Evolutionary conservation across 1,140 invertebrate genomes (phyloP).

Genomic region (Drosophila nigrodunni): DNA sequence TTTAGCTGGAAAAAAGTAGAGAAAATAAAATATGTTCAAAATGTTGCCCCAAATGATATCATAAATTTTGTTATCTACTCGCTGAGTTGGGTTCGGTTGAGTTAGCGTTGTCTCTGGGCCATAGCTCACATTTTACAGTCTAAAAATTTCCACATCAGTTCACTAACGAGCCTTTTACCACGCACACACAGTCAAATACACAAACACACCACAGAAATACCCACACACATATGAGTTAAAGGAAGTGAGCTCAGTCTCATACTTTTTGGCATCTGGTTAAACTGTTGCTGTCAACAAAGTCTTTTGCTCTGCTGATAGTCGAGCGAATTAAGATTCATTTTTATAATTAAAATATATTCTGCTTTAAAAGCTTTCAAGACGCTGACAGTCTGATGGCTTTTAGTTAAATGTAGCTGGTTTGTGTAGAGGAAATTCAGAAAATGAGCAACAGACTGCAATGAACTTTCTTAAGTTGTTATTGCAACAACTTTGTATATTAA

Average conservation of each 20-base stretch:
- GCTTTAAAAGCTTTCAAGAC: background rate
- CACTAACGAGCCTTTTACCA: slow-evolving; percentile 61
- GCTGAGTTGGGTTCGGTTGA: slow-evolving; percentile 54
- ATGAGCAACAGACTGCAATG: too few relatives aligned
- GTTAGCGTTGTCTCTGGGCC: slow-evolving; percentile 35
- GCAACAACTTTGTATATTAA: too few relatives aligned
- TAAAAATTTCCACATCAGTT: slow-evolving; percentile 74
- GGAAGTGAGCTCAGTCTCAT: background rate
- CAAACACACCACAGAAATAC: background rate
- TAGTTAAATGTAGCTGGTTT: too few relatives aligned
- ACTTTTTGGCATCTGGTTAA: background rate
- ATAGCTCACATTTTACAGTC: slow-evolving; percentile 45
- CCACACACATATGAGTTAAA: background rate
- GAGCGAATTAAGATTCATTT: background rate
- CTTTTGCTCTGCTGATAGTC: background rate
- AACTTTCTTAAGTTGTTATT: too few relatives aligned
- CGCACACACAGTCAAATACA: background rate
- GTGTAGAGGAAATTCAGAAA: too few relatives aligned
- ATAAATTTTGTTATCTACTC: slow-evolving; percentile 74
- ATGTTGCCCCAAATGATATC: slow-evolving; percentile 44
- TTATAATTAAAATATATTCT: background rate
- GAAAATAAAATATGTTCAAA: slow-evolving; percentile 22
- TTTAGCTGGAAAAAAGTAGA: background rate
- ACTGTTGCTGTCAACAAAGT: slow-evolving; percentile 21
- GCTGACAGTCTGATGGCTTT: too few relatives aligned